These are phyloP conservation scores for Theocolax elegans DNA, from an alignment of 1,140 invertebrate genomes.

Conservation along the genomic window DNA sequence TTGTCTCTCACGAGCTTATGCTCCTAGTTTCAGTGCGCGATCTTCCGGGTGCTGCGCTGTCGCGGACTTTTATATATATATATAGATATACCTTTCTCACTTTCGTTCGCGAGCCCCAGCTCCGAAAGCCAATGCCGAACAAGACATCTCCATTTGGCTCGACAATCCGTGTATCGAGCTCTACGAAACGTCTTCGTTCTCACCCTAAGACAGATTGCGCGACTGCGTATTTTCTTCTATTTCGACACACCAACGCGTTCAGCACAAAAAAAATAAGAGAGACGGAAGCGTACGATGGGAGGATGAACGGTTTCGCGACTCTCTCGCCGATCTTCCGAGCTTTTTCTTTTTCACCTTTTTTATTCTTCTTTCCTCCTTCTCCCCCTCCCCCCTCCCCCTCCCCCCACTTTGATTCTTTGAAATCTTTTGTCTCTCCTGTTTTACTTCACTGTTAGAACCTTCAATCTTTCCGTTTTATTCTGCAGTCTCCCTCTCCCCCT, in stretches of 20 bases:
- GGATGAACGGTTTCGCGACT: too few relatives aligned
- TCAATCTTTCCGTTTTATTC: neutral
- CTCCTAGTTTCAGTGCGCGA: neutral
- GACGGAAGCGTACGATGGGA: neutral
- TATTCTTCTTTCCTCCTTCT: conserved; percentile 24
- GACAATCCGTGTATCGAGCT: neutral
- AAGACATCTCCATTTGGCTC: conserved; percentile 40
- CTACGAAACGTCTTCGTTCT: conserved; percentile 17
- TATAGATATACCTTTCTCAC: conserved; percentile 36
- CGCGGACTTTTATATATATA: conserved; percentile 7
- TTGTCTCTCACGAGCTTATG: conserved; percentile 7
- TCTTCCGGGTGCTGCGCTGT: conserved; percentile 1
- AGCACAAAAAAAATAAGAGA: neutral
- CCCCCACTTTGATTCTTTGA: neutral
- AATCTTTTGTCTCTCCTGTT: neutral
- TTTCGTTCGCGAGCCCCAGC: too few relatives aligned
- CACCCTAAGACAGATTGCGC: too few relatives aligned
- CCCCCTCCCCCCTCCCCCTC: neutral
- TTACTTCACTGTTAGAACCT: conserved; percentile 13
- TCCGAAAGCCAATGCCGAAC: conserved; percentile 11
- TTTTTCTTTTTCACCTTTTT: neutral
- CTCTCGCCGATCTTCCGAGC: neutral
- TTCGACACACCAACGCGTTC: neutral
- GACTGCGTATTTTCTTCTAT: neutral
- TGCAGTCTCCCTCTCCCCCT: neutral